phyloP scores from a whole-genome alignment of 2,888 invertebrate species.

The Amblyjoppa fuscipennis region DNA sequence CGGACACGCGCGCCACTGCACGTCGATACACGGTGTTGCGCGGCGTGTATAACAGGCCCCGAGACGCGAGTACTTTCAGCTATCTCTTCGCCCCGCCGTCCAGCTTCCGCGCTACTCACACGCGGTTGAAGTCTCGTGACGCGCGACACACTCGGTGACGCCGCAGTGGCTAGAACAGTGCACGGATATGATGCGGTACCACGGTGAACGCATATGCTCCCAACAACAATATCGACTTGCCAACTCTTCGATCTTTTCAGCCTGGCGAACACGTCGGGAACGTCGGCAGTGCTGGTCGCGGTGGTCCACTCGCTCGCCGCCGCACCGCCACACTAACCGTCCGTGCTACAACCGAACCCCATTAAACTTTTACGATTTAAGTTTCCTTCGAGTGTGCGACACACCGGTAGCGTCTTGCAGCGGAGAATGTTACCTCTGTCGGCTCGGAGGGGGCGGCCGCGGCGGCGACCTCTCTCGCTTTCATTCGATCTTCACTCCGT shows the following conservation, averaged over 20 bases:
- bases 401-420: constrained; percentile 50
- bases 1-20: not conserved
- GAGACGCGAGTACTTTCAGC: constrained; percentile 49
- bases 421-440: constrained; percentile 36
- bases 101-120: not conserved
- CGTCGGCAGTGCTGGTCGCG: constrained; percentile 27
- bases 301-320: constrained; percentile 38
- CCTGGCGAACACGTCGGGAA: constrained; percentile 41
- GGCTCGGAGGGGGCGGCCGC: not conserved
- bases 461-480: constrained; percentile 19
- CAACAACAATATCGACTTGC: constrained; percentile 66
- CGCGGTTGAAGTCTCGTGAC: constrained; percentile 1
- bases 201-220: constrained; percentile 31
- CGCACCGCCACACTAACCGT: constrained; percentile 35
- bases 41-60: constrained; percentile 45
- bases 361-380: constrained; percentile 82
- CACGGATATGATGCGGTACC: constrained; percentile 18
- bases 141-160: constrained; percentile 13
- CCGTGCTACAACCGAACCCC: constrained; percentile 57
- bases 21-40: constrained; percentile 30
- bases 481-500: constrained; percentile 25
- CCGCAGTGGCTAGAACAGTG: not conserved
- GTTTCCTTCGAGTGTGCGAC: constrained; percentile 71
- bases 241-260: constrained; percentile 54
- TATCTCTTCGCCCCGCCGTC: constrained; percentile 30